Evolutionary conservation across 2,888 invertebrate genomes (phyloP).

Genomic region (Ernsta delagoae): DNA sequence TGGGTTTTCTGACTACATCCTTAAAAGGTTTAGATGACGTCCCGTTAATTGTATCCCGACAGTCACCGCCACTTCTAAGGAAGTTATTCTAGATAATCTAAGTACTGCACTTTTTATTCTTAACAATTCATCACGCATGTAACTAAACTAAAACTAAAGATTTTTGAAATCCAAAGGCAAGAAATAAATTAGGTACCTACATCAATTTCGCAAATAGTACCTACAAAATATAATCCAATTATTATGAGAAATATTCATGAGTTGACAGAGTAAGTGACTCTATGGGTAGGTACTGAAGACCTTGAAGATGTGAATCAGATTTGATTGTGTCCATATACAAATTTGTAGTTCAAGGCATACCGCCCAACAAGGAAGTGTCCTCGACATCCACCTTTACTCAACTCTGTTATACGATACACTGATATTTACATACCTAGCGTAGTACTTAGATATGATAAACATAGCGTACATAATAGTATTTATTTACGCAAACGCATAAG

Average conservation of each 20-base stretch:
- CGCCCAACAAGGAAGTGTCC: slow-evolving; percentile 60
- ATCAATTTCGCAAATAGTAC: too few species aligned
- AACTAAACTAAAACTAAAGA: too few species aligned
- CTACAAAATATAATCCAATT: neutral
- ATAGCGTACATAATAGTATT: neutral
- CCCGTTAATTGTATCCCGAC: slow-evolving; percentile 66
- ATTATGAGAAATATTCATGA: neutral
- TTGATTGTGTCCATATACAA: slow-evolving; percentile 41
- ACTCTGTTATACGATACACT: slow-evolving; percentile 1
- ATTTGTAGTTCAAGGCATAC: slow-evolving; percentile 62
- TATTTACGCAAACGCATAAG: too few species aligned
- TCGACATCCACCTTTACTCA: slow-evolving; percentile 44
- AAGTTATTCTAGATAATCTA: slow-evolving; percentile 39
- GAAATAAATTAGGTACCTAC: neutral
- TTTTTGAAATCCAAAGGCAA: neutral
- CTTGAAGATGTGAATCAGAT: slow-evolving; percentile 25
- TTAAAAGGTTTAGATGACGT: slow-evolving; percentile 73
- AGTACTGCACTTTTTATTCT: too few species aligned
- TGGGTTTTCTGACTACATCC: slow-evolving; percentile 58
- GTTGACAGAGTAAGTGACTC: too few species aligned
- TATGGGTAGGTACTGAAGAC: neutral
- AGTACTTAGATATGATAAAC: neutral
- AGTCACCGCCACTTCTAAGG: slow-evolving; percentile 66
- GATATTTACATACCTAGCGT: slow-evolving; percentile 1
- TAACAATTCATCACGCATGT: too few species aligned